phyloP scores from a whole-genome alignment of 2,797 vertebrate genomes.

The Helostoma temminkii region DNA sequence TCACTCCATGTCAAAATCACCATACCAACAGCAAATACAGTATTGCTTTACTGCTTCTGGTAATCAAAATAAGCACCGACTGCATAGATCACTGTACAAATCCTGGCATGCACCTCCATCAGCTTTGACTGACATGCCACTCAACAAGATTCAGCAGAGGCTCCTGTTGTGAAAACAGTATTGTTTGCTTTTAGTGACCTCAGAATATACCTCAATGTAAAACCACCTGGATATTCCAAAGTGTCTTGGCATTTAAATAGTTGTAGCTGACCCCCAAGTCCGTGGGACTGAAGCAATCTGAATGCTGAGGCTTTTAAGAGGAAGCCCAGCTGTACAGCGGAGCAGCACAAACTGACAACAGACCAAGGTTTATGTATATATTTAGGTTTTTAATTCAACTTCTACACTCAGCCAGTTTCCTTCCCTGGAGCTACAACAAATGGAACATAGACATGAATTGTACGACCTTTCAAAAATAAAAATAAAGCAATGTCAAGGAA shows the following conservation, averaged over 20 bases:
- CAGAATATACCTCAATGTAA: slow-evolving; percentile 49
- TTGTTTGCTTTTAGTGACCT: slow-evolving; percentile 77
- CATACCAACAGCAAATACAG: background rate
- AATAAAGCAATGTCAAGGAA: slow-evolving; percentile 19
- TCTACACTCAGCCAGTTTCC: slow-evolving; percentile 38
- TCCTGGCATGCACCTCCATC: slow-evolving; percentile 30
- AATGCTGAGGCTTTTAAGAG: slow-evolving; percentile 68
- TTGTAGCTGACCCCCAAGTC: slow-evolving; percentile 65
- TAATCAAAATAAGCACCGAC: background rate
- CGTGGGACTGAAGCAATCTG: slow-evolving; percentile 58
- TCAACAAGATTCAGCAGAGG: slow-evolving; percentile 46
- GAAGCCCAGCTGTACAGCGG: slow-evolving; percentile 6
- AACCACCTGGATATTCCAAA: slow-evolving; percentile 49
- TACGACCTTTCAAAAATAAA: slow-evolving; percentile 36
- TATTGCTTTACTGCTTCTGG: background rate
- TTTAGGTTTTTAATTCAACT: slow-evolving; percentile 63
- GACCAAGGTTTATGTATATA: slow-evolving; percentile 55
- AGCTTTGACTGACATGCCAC: slow-evolving; percentile 55
- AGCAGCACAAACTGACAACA: slow-evolving; percentile 49
- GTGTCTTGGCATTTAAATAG: slow-evolving; percentile 73
- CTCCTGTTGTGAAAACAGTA: slow-evolving; percentile 73
- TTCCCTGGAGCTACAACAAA: slow-evolving; percentile 37
- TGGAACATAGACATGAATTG: slow-evolving; percentile 34
- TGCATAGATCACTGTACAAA: slow-evolving; percentile 32
- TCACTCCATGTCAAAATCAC: too few species aligned